Base-by-base conservation (phyloP, 2,797 vertebrate genomes). In the Chanos chanos region DNA sequence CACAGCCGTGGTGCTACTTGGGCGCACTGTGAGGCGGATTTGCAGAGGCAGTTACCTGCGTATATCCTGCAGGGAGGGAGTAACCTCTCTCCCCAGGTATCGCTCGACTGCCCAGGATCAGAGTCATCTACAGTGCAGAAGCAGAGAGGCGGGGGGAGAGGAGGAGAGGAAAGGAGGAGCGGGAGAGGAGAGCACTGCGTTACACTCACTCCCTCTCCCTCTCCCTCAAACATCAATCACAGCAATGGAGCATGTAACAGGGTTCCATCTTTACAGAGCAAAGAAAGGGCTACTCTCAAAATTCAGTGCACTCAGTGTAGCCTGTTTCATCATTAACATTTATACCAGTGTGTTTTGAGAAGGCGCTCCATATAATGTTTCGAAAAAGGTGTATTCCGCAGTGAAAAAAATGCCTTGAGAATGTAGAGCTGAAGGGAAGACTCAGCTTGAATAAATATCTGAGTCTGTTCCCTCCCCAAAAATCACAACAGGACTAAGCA, bases 81-180 rank as follows among this genome's bases (percentile, higher is more conserved):
- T 92, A 94, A 90, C 90, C 91, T 91, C 83, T 92, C 88, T 75
- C 85, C 84, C 91, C 89, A 92, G 85, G 89, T 89, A 86, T 94
- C 90, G 90, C 83, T 90, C 76, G 83, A 90, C 85, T 90, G 89
- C 89, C 87, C 90, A 87, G 87, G 87, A 87, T 97, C 92, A 93
- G 91, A 96, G 82, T 90, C 89, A 93, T 92, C 91, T 91, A 95
- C 81, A 92, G 89, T 89, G 90, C 88, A 90, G 64, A 87, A 91
- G 91, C 91, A 90, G 89, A 91, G 82, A 89, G 68, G 89, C 79
- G 61, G 88, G 81, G 86, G 80, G 84, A 73, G 53, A 66, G 72
- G 68, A 40, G 69, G 62, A 74, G 73, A 48, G 55, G 53, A 49
- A 68, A 54, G 72, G 55, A 44, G 40, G 66, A 36, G 68, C 68